Conservation (phyloP, 1,140 invertebrate species). For the Pachypeltis micranthus region DNA sequence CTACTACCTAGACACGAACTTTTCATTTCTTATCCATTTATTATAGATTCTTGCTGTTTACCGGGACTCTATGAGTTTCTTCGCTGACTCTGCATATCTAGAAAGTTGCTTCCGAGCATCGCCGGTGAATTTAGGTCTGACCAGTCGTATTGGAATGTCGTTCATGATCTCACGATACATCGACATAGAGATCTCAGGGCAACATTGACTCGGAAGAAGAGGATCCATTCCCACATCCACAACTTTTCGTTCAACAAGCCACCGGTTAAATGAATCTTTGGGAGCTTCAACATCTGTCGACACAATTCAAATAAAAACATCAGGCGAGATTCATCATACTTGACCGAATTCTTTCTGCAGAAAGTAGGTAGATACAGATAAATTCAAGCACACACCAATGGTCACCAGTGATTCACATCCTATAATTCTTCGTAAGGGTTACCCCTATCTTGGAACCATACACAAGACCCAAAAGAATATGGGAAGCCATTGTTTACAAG, state of each 20-base stretch:
- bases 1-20: too few species aligned
- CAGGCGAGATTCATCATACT: too few species aligned
- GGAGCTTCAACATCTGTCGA: constrained; percentile 75
- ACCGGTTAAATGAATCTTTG: constrained; percentile 90
- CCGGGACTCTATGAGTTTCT: constrained; percentile 87
- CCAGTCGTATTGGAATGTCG: constrained; percentile 91
- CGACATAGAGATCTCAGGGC: constrained; percentile 80
- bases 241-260: constrained; percentile 90
- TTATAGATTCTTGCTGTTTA: too few species aligned
- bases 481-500: too few species aligned
- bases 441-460: too few species aligned
- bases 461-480: too few species aligned
- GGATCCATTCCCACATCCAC: constrained; percentile 80
- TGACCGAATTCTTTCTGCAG: background rate
- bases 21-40: too few species aligned
- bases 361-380: background rate
- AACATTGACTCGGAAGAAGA: constrained; percentile 78
- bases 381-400: too few species aligned
- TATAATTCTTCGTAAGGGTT: too few species aligned
- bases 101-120: constrained; percentile 93
- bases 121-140: constrained; percentile 86
- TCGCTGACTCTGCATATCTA: constrained; percentile 89
- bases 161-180: constrained; percentile 99
- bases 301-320: background rate
- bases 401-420: too few species aligned